These are phyloP conservation scores for Mirounga angustirostris DNA, from an alignment of 2,113 vertebrate genomes.

Conservation along the genomic window DNA sequence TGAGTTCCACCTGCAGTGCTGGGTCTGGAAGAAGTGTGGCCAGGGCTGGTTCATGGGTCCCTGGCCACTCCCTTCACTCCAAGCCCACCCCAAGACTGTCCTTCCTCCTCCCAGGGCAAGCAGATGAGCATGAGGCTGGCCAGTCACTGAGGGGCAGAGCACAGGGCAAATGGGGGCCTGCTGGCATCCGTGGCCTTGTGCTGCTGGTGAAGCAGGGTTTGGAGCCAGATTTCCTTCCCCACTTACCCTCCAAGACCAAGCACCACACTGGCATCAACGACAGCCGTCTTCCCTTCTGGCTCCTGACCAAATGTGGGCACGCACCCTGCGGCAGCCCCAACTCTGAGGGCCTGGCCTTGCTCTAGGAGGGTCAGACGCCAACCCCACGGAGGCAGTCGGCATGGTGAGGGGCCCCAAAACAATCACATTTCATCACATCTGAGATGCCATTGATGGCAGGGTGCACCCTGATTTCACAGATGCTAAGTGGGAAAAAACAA, in stretches of 20 bases:
- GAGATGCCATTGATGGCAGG: neutral
- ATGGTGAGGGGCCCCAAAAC: neutral
- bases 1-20: neutral
- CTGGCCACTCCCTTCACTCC: neutral
- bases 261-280: rapidly evolving
- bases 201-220: neutral
- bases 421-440: neutral
- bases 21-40: neutral
- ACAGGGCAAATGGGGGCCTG: no score
- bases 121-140: rapidly evolving
- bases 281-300: neutral
- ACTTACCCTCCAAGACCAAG: neutral
- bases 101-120: neutral
- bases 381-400: neutral
- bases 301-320: no score
- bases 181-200: neutral
- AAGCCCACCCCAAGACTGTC: neutral
- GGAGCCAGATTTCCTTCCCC: neutral
- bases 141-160: neutral
- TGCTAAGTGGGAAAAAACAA: rapidly evolving
- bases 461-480: neutral
- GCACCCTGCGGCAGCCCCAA: neutral
- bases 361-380: neutral
- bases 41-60: neutral
- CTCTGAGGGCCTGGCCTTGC: neutral